Conservation (phyloP, 2,797 vertebrate genomes). For the Xenops minutus region DNA sequence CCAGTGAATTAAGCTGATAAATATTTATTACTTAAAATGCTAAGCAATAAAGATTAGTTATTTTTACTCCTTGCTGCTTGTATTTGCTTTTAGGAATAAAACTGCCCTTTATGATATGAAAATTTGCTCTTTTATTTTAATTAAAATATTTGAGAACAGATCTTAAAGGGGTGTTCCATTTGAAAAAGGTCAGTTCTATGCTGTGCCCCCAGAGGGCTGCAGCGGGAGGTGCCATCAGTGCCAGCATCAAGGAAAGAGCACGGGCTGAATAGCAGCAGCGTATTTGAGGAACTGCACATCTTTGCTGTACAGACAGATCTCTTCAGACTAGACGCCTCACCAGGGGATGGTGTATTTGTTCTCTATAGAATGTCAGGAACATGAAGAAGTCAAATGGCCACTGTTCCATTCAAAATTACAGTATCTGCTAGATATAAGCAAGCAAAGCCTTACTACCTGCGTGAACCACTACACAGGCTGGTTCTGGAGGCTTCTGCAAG, state of each 20-base stretch:
- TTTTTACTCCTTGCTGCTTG: neutral
- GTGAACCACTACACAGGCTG: rapidly evolving
- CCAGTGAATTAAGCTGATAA: neutral
- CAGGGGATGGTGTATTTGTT: neutral
- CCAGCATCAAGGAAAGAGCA: neutral
- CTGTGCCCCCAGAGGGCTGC: neutral
- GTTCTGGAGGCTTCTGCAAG: slow-evolving; percentile 5
- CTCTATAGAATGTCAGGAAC: neutral
- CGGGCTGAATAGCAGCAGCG: neutral
- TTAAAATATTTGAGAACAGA: neutral
- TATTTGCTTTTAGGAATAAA: slow-evolving; percentile 7
- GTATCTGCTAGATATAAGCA: neutral
- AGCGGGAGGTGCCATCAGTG: neutral
- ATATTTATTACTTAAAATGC: neutral
- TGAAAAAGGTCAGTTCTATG: neutral
- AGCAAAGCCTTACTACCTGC: neutral
- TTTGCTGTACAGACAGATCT: neutral
- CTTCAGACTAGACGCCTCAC: neutral
- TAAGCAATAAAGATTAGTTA: neutral
- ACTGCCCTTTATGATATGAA: neutral
- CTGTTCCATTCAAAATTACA: neutral
- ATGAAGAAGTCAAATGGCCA: neutral
- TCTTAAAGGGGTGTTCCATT: neutral
- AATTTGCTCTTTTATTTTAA: neutral
- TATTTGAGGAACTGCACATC: neutral